These are phyloP conservation scores for Colletes gigas DNA, from an alignment of 1,140 invertebrate species.

Conservation along the genomic window DNA sequence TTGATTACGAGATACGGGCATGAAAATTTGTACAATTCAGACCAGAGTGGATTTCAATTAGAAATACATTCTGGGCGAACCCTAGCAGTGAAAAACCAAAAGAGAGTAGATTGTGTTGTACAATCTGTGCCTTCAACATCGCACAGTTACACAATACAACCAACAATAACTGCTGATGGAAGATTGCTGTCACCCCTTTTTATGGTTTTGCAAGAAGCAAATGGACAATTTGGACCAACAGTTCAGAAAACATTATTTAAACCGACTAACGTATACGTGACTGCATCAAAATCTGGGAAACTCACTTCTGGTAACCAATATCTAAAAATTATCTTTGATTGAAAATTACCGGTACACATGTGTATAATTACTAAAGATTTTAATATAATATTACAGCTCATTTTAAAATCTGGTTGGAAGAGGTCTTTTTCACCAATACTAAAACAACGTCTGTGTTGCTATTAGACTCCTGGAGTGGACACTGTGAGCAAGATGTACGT, in stretches of 20 bases:
- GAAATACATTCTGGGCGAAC: too few relatives aligned
- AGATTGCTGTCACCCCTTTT: not conserved
- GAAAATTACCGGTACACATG: too few relatives aligned
- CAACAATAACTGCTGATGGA: not conserved
- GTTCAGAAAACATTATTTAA: conserved; percentile 46
- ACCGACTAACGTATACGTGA: not conserved
- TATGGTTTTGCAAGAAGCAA: conserved; percentile 48
- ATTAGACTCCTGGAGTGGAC: not conserved
- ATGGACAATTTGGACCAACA: conserved; percentile 37
- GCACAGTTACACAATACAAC: not conserved
- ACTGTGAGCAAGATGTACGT: not conserved
- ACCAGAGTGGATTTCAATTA: not conserved
- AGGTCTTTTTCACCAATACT: too few relatives aligned
- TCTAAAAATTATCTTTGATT: too few relatives aligned
- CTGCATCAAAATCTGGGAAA: too few relatives aligned
- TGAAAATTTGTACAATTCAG: not conserved
- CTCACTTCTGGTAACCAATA: too few relatives aligned
- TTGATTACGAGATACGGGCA: not conserved
- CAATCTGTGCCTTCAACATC: not conserved
- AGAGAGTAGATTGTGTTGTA: too few relatives aligned
- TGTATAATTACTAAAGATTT: not conserved
- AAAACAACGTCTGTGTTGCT: too few relatives aligned
- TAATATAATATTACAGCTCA: not conserved
- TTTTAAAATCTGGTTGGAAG: not conserved
- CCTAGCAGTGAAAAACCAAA: too few relatives aligned